Percentiles rank a stretch among this genome's conserved stretches.
These are phyloP conservation scores for Nomada ruficornis DNA, from an alignment of 2,888 invertebrate species.

Conservation along the genomic window DNA sequence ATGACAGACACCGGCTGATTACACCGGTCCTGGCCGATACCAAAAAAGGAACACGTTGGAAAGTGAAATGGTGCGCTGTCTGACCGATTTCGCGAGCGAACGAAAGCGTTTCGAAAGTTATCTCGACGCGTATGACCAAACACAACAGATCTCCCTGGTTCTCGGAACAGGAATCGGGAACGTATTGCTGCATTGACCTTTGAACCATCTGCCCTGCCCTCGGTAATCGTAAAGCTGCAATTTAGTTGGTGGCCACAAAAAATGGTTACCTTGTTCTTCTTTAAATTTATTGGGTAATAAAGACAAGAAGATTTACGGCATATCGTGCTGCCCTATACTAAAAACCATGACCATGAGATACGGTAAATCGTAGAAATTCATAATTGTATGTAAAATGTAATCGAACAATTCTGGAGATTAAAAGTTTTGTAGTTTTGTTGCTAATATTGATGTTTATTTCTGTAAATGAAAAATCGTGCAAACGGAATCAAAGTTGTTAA, in stretches of 20 bases:
- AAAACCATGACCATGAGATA: no score
- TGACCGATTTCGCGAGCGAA: slow-evolving; percentile 41
- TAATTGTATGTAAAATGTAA: no score
- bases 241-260: background rate
- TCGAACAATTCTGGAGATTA: no score
- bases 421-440: no score
- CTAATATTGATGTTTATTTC: no score
- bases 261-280: background rate
- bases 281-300: background rate
- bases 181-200: slow-evolving; percentile 1
- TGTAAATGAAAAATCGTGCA: background rate
- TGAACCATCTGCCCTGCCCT: background rate
- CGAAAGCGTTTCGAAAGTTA: slow-evolving; percentile 60
- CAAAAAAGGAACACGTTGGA: slow-evolving; percentile 52
- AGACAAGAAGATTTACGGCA: background rate
- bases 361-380: no score
- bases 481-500: slow-evolving; percentile 2
- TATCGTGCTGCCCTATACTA: no score
- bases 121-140: background rate
- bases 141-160: background rate
- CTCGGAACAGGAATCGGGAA: background rate
- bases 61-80: slow-evolving; percentile 56
- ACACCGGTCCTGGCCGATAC: slow-evolving; percentile 38
- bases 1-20: slow-evolving; percentile 49
- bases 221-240: slow-evolving; percentile 1